A percentile compares a stretch with the other conserved stretches of the same genome.
Conservation (phyloP, 1,140 invertebrate genomes). For the Phymorhynchus buccinoides region DNA sequence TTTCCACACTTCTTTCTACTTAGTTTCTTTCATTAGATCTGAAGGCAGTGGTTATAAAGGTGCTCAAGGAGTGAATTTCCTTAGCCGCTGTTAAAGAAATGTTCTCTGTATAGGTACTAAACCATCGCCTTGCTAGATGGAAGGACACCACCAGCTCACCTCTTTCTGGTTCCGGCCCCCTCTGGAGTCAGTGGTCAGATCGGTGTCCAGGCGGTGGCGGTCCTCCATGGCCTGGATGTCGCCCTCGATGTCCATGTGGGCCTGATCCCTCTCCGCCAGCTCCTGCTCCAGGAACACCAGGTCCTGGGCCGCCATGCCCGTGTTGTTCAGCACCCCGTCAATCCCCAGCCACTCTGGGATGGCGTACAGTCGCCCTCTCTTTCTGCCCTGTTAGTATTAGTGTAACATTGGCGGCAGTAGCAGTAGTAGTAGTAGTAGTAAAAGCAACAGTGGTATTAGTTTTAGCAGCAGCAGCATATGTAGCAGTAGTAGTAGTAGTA, state of each 20-base stretch:
- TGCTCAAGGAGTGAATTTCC: too few relatives aligned
- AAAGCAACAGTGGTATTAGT: too few relatives aligned
- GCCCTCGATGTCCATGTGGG: background rate
- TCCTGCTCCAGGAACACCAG: constrained; percentile 17
- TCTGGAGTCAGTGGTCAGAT: constrained; percentile 22
- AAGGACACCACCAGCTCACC: constrained; percentile 21
- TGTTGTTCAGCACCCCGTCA: constrained; percentile 31
- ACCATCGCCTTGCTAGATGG: too few relatives aligned
- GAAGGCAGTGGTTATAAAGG: too few relatives aligned
- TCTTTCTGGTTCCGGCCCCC: constrained; percentile 45
- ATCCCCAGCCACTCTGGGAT: constrained; percentile 33
- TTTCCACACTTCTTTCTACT: too few relatives aligned
- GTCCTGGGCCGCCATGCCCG: constrained; percentile 29
- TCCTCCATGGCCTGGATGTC: constrained; percentile 41
- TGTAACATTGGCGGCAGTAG: too few relatives aligned
- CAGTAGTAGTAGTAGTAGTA: too few relatives aligned
- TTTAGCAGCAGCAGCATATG: too few relatives aligned
- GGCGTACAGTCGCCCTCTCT: background rate
- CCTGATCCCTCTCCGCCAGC: constrained; percentile 9
- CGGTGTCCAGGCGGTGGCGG: constrained; percentile 24
- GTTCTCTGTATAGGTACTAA: too few relatives aligned
- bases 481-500: too few relatives aligned
- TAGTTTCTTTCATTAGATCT: too few relatives aligned
- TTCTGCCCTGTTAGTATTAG: constrained; percentile 12
- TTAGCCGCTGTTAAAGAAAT: too few relatives aligned